These are phyloP conservation scores for Eupithecia inturbata DNA, from an alignment of 2,888 invertebrate species.

Conservation along the genomic window DNA sequence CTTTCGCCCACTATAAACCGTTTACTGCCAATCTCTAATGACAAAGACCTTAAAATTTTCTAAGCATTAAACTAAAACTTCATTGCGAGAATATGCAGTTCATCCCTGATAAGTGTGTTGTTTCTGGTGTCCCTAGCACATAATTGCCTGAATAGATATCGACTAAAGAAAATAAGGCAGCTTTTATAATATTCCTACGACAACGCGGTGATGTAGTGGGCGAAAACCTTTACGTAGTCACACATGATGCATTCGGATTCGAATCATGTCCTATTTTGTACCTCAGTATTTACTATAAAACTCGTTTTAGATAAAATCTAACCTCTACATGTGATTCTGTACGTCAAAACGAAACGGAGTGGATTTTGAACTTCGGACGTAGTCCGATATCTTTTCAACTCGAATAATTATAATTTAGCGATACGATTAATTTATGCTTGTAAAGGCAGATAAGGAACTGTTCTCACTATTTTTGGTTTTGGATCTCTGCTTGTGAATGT, in stretches of 20 bases:
- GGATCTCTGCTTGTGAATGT: slow-evolving; percentile 61
- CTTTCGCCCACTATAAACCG: slow-evolving; percentile 11
- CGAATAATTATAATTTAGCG: slow-evolving; percentile 43
- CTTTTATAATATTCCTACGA: neutral
- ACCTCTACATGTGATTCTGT: slow-evolving; percentile 62
- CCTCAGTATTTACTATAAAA: slow-evolving; percentile 65
- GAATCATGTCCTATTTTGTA: slow-evolving; percentile 52
- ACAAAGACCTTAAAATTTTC: neutral
- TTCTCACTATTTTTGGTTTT: slow-evolving; percentile 51
- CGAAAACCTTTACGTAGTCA: slow-evolving; percentile 38
- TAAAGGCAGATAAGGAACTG: slow-evolving; percentile 47
- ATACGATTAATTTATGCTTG: slow-evolving; percentile 45
- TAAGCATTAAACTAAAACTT: neutral
- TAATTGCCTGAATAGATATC: neutral
- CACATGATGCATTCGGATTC: slow-evolving; percentile 51
- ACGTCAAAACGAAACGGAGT: slow-evolving; percentile 42
- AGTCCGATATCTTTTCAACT: slow-evolving; percentile 45
- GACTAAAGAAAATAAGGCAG: neutral
- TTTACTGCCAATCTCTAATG: neutral
- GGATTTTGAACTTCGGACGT: slow-evolving; percentile 49
- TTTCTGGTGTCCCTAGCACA: neutral
- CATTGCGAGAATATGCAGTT: neutral
- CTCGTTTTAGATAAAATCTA: slow-evolving; percentile 55
- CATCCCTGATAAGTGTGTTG: neutral
- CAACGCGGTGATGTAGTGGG: slow-evolving; percentile 19